These are phyloP conservation scores for Sitta europaea DNA, from an alignment of 2,113 vertebrate species.

Conservation along the genomic window DNA sequence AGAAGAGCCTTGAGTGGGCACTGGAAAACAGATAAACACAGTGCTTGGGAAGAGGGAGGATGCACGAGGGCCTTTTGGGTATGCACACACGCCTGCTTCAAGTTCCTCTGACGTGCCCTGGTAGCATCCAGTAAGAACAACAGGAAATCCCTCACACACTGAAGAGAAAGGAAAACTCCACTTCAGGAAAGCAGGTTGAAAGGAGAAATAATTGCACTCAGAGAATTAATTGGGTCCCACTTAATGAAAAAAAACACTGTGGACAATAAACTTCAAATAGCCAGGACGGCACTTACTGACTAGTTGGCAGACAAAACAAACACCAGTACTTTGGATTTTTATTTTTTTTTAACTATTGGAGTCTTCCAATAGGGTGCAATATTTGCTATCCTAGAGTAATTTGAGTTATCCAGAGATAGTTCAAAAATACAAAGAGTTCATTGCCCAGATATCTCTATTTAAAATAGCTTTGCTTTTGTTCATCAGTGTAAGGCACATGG, in stretches of 20 bases:
- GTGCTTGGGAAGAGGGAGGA: not conserved
- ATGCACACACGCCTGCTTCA: not conserved
- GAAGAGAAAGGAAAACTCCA: not conserved
- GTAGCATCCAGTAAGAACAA: not conserved
- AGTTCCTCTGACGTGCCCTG: not conserved
- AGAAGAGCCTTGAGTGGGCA: not conserved
- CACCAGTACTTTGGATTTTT: not conserved
- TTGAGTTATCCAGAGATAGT: slow-evolving; percentile 66
- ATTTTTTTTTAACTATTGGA: not conserved
- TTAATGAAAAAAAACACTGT: not conserved
- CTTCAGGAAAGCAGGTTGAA: not conserved
- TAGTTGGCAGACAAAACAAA: slow-evolving; percentile 34
- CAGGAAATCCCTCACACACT: not conserved
- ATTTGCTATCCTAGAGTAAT: slow-evolving; percentile 72
- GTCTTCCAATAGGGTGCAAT: slow-evolving; percentile 58
- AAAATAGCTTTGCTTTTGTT: slow-evolving; percentile 82
- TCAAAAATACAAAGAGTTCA: slow-evolving; percentile 74
- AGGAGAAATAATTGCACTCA: not conserved
- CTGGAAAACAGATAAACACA: not conserved
- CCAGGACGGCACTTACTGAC: not conserved
- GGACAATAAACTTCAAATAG: not conserved
- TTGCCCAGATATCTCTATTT: slow-evolving; percentile 79
- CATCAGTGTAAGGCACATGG: slow-evolving; percentile 71
- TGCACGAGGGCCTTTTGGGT: not conserved
- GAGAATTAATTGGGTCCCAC: not conserved